A percentile compares a stretch with the other conserved stretches of the same genome.
phyloP scores from a whole-genome alignment of 2,797 vertebrate genomes.

The Acanthiza pusilla region DNA sequence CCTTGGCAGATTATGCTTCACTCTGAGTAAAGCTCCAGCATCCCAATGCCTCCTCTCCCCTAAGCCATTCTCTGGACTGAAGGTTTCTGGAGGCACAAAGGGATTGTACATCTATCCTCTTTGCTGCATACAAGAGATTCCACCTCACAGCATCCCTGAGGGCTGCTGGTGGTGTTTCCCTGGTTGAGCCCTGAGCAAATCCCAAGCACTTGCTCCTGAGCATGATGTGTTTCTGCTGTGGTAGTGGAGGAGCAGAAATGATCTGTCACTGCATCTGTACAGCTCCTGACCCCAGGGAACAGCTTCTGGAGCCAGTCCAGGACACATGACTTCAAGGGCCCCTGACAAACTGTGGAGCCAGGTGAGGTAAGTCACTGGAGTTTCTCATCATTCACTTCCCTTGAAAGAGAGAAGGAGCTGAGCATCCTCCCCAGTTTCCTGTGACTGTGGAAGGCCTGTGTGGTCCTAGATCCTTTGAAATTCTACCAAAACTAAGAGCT shows the following conservation, averaged over 20 bases:
- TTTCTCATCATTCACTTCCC: background rate
- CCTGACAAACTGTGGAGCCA: background rate
- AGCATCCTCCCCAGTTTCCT: background rate
- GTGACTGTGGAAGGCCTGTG: background rate
- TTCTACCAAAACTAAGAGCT: background rate
- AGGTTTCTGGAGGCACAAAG: background rate
- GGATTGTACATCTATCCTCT: accelerated
- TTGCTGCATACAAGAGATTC: background rate
- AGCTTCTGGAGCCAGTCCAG: background rate
- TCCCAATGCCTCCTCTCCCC: background rate
- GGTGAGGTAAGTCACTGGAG: background rate
- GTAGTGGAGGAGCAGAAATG: background rate
- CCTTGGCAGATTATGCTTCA: background rate
- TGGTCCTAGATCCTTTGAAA: background rate
- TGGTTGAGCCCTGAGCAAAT: background rate
- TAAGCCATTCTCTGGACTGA: background rate
- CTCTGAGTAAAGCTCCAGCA: background rate
- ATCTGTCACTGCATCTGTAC: background rate
- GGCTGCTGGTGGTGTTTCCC: background rate
- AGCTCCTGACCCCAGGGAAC: background rate
- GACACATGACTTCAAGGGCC: background rate
- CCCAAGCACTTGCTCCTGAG: background rate
- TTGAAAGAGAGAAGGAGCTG: background rate
- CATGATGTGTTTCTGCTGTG: background rate
- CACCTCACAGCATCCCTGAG: no score